Evolutionary conservation across 2,113 vertebrate species (phyloP).

Genomic region (Limnothrissa miodon): DNA sequence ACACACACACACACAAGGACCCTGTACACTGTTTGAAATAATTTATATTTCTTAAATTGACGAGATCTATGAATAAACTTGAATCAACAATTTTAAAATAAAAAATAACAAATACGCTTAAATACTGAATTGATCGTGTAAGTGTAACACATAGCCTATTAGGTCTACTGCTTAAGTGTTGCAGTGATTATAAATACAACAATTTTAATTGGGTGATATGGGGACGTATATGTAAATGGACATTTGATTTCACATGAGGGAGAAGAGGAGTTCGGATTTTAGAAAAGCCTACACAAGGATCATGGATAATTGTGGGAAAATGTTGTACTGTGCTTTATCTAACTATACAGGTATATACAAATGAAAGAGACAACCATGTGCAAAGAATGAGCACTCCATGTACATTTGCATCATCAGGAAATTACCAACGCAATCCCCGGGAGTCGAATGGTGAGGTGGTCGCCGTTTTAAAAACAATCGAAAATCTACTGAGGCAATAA

Average conservation of each 20-base stretch:
- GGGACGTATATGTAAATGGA: no score
- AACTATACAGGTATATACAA: constrained; percentile 82
- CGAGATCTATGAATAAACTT: no score
- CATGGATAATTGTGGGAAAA: constrained; percentile 51
- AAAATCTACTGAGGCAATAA: not conserved
- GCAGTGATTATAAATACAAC: no score
- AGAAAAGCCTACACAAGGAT: not conserved
- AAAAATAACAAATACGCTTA: no score
- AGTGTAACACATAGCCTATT: no score
- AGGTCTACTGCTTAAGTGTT: no score
- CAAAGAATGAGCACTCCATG: constrained; percentile 72
- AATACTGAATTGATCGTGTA: no score
- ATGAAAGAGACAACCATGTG: constrained; percentile 76
- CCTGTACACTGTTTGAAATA: no score
- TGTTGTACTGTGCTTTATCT: constrained; percentile 43
- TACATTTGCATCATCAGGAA: constrained; percentile 64
- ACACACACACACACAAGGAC: not conserved
- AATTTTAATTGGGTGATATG: no score
- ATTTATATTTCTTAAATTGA: no score
- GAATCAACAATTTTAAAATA: no score
- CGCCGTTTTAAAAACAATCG: not conserved
- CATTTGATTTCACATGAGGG: not conserved
- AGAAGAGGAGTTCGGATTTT: constrained; percentile 15
- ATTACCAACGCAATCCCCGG: constrained; percentile 73
- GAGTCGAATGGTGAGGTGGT: constrained; percentile 77